phyloP scores from a whole-genome alignment of 2,888 invertebrate genomes.

The Heliconius charithonia region DNA sequence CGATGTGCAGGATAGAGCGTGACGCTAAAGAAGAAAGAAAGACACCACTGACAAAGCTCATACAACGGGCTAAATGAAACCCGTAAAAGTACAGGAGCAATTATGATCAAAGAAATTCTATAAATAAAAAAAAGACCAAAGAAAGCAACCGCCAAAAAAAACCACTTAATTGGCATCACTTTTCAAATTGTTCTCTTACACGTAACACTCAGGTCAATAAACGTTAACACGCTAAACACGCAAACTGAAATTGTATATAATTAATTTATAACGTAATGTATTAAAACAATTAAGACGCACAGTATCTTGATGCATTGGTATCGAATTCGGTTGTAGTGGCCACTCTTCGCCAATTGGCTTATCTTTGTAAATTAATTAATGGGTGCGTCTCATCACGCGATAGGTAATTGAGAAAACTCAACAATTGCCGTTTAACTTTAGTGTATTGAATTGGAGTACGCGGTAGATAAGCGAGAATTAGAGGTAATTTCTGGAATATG shows the following conservation, averaged over 20 bases:
- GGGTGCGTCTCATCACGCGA: slow-evolving; percentile 75
- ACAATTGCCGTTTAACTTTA: slow-evolving; percentile 34
- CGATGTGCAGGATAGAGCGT: no score
- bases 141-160: slow-evolving; percentile 56
- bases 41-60: no score
- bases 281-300: slow-evolving; percentile 78
- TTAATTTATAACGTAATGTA: slow-evolving; percentile 81
- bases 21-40: no score
- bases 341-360: slow-evolving; percentile 75
- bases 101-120: slow-evolving; percentile 24
- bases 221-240: slow-evolving; percentile 65
- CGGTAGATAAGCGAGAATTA: slow-evolving; percentile 5
- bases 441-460: slow-evolving; percentile 29
- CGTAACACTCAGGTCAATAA: slow-evolving; percentile 66
- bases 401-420: slow-evolving; percentile 63
- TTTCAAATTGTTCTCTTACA: slow-evolving; percentile 60
- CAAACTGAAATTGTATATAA: slow-evolving; percentile 79
- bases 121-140: slow-evolving; percentile 25
- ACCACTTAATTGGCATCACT: slow-evolving; percentile 63
- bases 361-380: slow-evolving; percentile 79
- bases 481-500: not conserved
- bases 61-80: no score
- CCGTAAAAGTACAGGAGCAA: slow-evolving; percentile 33
- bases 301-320: slow-evolving; percentile 80
- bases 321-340: slow-evolving; percentile 72